Conservation (phyloP, 2,113 vertebrate genomes). For the Columbina picui region DNA sequence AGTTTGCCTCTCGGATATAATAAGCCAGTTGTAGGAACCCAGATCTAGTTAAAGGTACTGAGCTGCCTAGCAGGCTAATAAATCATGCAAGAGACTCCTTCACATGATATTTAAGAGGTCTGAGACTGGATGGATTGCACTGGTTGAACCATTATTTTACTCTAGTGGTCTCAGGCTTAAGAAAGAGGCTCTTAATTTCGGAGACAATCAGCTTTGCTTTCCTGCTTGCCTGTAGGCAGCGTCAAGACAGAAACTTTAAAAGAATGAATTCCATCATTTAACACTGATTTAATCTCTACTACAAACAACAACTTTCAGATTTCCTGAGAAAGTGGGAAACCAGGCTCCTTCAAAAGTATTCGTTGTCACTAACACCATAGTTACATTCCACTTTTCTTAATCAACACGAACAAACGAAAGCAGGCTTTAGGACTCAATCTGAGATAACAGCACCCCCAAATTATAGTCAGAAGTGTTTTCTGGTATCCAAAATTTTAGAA, state of each 20-base stretch:
- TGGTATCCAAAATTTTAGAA: not conserved
- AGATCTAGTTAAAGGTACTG: not conserved
- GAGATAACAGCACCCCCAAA: not conserved
- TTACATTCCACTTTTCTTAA: not conserved
- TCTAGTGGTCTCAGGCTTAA: not conserved
- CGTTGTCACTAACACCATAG: not conserved
- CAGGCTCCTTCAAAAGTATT: not conserved
- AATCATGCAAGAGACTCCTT: not conserved
- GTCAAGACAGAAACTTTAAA: not conserved
- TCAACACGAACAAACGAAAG: not conserved
- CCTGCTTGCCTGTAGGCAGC: accelerated
- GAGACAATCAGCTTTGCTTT: not conserved
- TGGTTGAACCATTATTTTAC: not conserved
- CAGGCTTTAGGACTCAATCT: not conserved
- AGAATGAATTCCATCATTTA: not conserved
- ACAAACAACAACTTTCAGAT: not conserved
- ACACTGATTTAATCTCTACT: not conserved
- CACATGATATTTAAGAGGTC: not conserved
- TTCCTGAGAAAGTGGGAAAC: not conserved
- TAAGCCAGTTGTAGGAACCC: not conserved
- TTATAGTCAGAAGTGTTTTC: not conserved
- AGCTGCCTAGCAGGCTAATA: not conserved
- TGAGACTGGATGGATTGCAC: not conserved
- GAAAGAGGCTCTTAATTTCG: not conserved
- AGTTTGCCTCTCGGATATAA: not conserved